These are phyloP conservation scores for Ciona savignyi DNA, from an alignment of 23 tunicate genomes.

Conservation along the genomic window DNA sequence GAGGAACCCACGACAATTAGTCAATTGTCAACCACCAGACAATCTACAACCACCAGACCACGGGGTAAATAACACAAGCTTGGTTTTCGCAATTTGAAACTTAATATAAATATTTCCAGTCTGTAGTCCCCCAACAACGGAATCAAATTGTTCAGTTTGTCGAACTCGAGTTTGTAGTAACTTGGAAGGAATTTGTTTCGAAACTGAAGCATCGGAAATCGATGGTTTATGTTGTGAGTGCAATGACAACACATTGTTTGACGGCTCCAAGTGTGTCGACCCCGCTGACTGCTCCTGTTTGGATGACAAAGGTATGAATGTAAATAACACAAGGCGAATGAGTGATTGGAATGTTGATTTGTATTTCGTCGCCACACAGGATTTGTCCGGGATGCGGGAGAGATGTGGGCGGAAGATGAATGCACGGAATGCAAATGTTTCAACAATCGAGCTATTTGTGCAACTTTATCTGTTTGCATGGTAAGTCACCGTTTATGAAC, in stretches of 20 bases:
- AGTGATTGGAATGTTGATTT: too few species aligned
- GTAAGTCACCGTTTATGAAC: slow-evolving; percentile 16
- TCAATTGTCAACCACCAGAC: neutral
- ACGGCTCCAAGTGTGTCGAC: slow-evolving; percentile 35
- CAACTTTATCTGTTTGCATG: slow-evolving; percentile 1
- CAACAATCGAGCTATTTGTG: too few species aligned
- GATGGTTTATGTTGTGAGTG: slow-evolving; percentile 39
- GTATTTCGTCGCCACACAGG: too few species aligned
- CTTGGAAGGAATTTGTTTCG: slow-evolving; percentile 9
- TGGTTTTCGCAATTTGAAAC: neutral
- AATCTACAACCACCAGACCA: neutral
- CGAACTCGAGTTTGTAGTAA: slow-evolving; percentile 26
- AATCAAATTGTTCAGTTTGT: slow-evolving; percentile 33
- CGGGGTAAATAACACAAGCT: neutral
- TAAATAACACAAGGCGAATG: too few species aligned
- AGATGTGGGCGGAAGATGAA: slow-evolving; percentile 28
- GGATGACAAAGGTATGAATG: slow-evolving; percentile 13
- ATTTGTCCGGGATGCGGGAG: slow-evolving; percentile 5
- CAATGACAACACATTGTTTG: slow-evolving; percentile 8
- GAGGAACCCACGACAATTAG: slow-evolving; percentile 1
- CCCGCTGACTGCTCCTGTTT: slow-evolving; percentile 28
- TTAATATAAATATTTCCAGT: slow-evolving; percentile 8
- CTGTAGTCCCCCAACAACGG: slow-evolving; percentile 18
- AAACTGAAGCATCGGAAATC: slow-evolving; percentile 2
- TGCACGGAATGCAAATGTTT: too few species aligned